These are phyloP conservation scores for Etheostoma nigrum DNA, from an alignment of 2,797 vertebrate genomes.

Conservation along the genomic window DNA sequence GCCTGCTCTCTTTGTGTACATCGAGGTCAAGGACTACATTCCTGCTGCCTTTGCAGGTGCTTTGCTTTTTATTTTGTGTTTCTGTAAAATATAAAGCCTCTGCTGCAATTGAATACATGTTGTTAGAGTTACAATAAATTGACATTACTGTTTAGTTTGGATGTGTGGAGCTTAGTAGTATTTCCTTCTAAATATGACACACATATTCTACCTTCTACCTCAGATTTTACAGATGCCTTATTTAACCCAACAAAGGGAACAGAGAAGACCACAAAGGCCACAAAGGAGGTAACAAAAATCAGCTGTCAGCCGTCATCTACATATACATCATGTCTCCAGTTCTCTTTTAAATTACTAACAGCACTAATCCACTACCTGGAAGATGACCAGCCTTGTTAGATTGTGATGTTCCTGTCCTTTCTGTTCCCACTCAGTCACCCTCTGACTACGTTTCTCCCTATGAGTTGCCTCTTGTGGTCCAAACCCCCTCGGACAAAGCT, in stretches of 20 bases:
- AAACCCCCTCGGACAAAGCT: conserved; percentile 33
- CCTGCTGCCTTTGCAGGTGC: conserved; percentile 96
- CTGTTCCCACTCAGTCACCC: conserved; percentile 69
- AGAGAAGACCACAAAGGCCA: conserved; percentile 82
- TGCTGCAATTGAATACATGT: conserved; percentile 27
- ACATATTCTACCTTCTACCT: conserved; percentile 33
- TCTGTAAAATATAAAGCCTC: conserved; percentile 18
- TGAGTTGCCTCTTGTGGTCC: conserved; percentile 77
- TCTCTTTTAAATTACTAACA: conserved; percentile 45
- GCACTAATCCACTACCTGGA: conserved; percentile 47
- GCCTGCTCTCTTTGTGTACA: conserved; percentile 94
- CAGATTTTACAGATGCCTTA: conserved; percentile 96
- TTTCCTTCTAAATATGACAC: background rate
- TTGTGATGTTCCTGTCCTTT: conserved; percentile 53
- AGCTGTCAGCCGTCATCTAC: background rate
- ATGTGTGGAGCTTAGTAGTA: too few species aligned
- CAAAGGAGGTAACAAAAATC: conserved; percentile 76
- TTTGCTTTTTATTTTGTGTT: conserved; percentile 32
- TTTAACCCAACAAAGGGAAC: conserved; percentile 93
- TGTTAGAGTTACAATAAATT: conserved; percentile 15
- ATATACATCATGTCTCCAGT: conserved; percentile 17
- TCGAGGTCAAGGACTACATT: conserved; percentile 97
- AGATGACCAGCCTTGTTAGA: conserved; percentile 37
- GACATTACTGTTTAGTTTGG: background rate
- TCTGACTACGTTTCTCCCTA: conserved; percentile 82